Percentiles rank a stretch among this genome's conserved stretches.
phyloP scores from a whole-genome alignment of 2,888 invertebrate genomes.

The Acronicta alni region DNA sequence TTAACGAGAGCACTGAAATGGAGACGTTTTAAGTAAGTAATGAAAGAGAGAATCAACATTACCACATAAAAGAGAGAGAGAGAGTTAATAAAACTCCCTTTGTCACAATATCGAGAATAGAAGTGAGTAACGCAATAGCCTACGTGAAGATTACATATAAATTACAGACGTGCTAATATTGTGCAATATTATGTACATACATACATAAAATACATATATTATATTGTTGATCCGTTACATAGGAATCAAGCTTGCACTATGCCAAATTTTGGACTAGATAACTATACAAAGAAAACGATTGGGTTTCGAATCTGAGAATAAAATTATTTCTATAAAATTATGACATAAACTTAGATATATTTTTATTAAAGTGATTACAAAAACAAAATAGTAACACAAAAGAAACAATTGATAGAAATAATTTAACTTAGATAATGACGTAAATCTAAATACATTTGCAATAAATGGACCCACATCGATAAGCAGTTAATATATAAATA shows the following conservation, averaged over 20 bases:
- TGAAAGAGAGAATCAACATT: conserved; percentile 8
- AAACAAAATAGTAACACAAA: too few species aligned
- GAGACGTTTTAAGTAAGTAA: conserved; percentile 9
- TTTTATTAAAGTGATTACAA: too few species aligned
- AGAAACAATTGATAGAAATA: conserved; percentile 8
- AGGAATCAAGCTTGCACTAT: conserved; percentile 40
- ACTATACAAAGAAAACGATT: conserved; percentile 9
- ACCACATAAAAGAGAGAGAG: conserved; percentile 4
- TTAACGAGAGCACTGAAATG: conserved; percentile 10
- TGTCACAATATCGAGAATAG: conserved; percentile 33
- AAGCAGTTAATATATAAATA: conserved; percentile 17
- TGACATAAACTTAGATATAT: too few species aligned
- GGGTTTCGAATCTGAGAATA: conserved; percentile 4
- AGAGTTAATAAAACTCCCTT: conserved; percentile 30
- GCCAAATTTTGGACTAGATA: conserved; percentile 12
- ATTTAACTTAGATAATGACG: conserved; percentile 10
- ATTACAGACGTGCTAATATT: conserved; percentile 14
- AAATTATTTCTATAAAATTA: conserved; percentile 4
- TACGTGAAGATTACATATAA: conserved; percentile 34
- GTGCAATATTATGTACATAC: conserved; percentile 24
- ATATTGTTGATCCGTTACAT: conserved; percentile 10
- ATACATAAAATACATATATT: conserved; percentile 4
- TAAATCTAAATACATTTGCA: conserved; percentile 3
- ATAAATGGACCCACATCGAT: conserved; percentile 12
- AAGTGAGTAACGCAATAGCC: conserved; percentile 30